Evolutionary conservation across 1,140 invertebrate genomes (phyloP), one percentile per base, ranked within the genome.

Genomic region (Mercenaria mercenaria): DNA sequence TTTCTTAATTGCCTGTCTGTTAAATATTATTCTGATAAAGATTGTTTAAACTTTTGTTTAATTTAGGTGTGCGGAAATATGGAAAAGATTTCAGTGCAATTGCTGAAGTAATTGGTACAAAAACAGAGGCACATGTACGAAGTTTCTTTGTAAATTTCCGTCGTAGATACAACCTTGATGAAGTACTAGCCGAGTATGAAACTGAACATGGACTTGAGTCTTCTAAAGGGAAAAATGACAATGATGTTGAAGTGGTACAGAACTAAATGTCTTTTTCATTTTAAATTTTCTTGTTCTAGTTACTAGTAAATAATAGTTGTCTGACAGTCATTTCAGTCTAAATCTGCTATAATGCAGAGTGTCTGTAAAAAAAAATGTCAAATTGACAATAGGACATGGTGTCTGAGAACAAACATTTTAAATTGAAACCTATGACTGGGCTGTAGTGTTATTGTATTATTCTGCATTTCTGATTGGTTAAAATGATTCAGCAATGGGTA

Each of bases 1-100:
- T n/a, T n/a, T n/a, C n/a, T n/a, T n/a, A n/a, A n/a, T n/a, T n/a
- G n/a, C n/a, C n/a, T n/a, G n/a, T n/a, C n/a, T n/a, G n/a, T n/a
- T n/a, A n/a, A n/a, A n/a, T n/a, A n/a, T n/a, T n/a, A n/a, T n/a
- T n/a, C n/a, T n/a, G n/a, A n/a, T n/a, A n/a, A n/a, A n/a, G n/a
- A n/a, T n/a, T n/a, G n/a, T n/a, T n/a, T n/a, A n/a, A n/a, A n/a
- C n/a, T n/a, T n/a, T n/a, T n/a, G n/a, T n/a, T n/a, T n/a, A n/a
- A n/a, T n/a, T n/a, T 91, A 97, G 97, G 97, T 84, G 97, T 99
- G 50, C 97, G 98, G 67, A 98, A 99, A 95, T 99, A 98, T 96
- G 99, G 99, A 92, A 99, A 98, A 96, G 98, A 99, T 96, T 99
- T 99, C 96, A 97, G 98, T 96, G 98, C 98, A 34, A 99, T 99